Conservation (phyloP, 2,113 vertebrate genomes). For the Muscicapa adusta region DNA sequence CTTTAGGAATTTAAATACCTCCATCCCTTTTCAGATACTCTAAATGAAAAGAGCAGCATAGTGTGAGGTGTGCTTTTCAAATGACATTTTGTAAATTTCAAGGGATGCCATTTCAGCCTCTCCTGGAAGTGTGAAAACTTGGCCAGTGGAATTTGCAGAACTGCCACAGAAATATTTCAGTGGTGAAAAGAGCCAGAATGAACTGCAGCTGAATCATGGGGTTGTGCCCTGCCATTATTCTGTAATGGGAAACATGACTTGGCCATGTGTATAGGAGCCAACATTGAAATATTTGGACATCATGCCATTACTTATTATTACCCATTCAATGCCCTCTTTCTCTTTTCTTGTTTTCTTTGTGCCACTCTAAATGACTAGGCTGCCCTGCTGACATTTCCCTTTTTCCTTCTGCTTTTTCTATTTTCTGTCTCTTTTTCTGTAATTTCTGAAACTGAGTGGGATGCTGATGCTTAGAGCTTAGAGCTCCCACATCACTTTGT, state of each 20-base stretch:
- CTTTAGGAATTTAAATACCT: neutral
- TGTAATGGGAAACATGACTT: slow-evolving; percentile 4
- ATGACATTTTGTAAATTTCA: slow-evolving; percentile 4
- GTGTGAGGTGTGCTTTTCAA: neutral
- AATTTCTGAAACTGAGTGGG: neutral
- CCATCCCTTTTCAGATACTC: neutral
- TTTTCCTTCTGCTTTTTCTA: neutral
- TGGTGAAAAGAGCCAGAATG: neutral
- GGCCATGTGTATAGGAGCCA: neutral
- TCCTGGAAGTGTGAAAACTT: neutral
- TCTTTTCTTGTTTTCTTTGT: neutral
- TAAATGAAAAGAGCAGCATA: neutral
- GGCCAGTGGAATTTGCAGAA: slow-evolving; percentile 13
- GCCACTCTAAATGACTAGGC: neutral
- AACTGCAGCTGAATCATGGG: neutral
- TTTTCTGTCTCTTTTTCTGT: neutral
- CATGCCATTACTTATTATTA: neutral
- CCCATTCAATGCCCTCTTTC: neutral
- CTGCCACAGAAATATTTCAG: neutral
- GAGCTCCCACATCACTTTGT: neutral
- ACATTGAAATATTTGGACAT: neutral
- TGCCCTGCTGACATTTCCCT: neutral
- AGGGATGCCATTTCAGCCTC: neutral
- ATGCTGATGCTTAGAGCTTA: neutral
- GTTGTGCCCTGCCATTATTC: neutral